Conservation (phyloP, 2,888 invertebrate genomes). For the Crossocerus cetratus region DNA sequence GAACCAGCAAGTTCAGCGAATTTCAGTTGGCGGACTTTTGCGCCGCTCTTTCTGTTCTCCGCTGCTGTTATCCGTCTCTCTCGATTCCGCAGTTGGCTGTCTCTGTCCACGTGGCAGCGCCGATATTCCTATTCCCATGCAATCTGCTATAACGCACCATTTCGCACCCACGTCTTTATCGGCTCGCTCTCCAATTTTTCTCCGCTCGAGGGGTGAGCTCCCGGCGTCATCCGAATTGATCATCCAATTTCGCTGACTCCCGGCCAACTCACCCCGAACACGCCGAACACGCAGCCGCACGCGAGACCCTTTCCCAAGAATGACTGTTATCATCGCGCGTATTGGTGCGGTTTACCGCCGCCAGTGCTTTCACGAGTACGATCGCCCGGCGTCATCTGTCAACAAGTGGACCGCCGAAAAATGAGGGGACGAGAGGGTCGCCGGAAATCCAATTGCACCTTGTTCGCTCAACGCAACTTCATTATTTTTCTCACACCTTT, state of each 20-base stretch:
- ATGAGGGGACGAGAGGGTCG: constrained; percentile 21
- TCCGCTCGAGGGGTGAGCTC: background rate
- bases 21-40: too few species aligned
- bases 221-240: constrained; percentile 1
- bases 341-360: constrained; percentile 50
- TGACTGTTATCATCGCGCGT: constrained; percentile 49
- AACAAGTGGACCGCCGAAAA: constrained; percentile 60
- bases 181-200: background rate
- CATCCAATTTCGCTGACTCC: background rate
- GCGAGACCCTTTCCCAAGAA: constrained; percentile 31
- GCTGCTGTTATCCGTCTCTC: too few species aligned
- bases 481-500: too few species aligned
- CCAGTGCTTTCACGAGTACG: constrained; percentile 38
- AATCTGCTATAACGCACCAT: background rate
- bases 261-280: too few species aligned
- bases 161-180: background rate
- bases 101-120: too few species aligned
- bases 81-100: too few species aligned
- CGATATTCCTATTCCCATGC: background rate
- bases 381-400: constrained; percentile 61
- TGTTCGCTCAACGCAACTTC: too few species aligned
- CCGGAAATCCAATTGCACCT: too few species aligned
- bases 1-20: background rate
- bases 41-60: too few species aligned
- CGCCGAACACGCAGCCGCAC: constrained; percentile 20